A percentile compares a stretch with the other conserved stretches of the same genome.
phyloP scores from a whole-genome alignment of 2,113 vertebrate genomes.

The Daboia siamensis region DNA sequence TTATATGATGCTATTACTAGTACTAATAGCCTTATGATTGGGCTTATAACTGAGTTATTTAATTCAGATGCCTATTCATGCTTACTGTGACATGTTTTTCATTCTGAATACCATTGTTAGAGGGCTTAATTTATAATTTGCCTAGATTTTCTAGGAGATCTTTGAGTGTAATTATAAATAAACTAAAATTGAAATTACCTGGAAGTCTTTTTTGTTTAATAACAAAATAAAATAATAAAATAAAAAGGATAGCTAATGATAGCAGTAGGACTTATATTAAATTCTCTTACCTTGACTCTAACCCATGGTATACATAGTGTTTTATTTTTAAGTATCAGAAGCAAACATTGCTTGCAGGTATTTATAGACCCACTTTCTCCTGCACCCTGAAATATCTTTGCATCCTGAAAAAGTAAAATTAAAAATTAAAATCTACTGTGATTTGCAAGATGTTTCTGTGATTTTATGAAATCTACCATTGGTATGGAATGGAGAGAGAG shows the following conservation, averaged over 20 bases:
- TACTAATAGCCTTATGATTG: neutral
- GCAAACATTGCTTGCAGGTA: neutral
- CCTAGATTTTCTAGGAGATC: neutral
- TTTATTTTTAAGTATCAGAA: neutral
- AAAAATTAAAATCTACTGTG: neutral
- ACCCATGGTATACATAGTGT: neutral
- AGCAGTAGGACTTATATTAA: neutral
- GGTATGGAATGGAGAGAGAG: neutral
- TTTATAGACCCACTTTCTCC: neutral
- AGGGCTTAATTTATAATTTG: neutral
- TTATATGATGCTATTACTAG: neutral
- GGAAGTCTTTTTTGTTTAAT: neutral
- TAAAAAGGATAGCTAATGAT: neutral
- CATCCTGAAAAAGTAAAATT: neutral
- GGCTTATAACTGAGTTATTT: neutral
- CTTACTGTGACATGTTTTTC: neutral
- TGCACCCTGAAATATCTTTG: neutral
- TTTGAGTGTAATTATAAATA: neutral
- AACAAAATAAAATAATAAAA: neutral
- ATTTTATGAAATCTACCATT: neutral
- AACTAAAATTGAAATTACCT: neutral
- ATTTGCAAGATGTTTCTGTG: neutral
- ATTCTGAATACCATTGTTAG: neutral
- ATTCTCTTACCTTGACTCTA: neutral
- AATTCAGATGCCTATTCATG: neutral